phyloP scores from a whole-genome alignment of 2,113 vertebrate species.

The Python bivittatus region DNA sequence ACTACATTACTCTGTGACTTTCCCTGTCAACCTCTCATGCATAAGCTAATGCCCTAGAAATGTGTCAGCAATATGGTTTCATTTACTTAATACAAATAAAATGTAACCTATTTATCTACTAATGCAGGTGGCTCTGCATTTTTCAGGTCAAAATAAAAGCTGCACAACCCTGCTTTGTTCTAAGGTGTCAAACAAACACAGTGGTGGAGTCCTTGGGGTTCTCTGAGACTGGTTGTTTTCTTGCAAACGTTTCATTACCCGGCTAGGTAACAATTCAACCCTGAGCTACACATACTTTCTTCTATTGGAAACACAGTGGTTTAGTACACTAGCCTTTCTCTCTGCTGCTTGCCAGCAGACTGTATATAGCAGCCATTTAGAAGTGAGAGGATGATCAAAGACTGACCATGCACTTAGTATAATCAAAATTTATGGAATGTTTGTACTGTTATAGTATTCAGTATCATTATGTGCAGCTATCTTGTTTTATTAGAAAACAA shows the following conservation, averaged over 20 bases:
- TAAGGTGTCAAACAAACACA: no score
- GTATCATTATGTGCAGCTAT: no score
- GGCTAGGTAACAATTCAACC: no score
- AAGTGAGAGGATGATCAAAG: no score
- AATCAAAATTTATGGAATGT: neutral
- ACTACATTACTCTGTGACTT: conserved; percentile 3
- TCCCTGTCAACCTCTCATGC: conserved; percentile 4
- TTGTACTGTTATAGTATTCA: no score
- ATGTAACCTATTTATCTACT: neutral
- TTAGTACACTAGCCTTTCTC: neutral
- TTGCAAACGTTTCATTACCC: no score
- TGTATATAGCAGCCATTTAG: neutral
- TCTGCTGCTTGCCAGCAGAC: neutral
- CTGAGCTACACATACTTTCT: no score
- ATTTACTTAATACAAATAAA: neutral
- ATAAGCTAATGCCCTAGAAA: conserved; percentile 12
- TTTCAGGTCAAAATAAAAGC: neutral
- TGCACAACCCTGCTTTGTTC: neutral
- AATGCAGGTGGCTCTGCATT: neutral
- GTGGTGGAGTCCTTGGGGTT: no score
- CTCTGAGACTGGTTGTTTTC: neutral
- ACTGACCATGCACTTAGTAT: neutral
- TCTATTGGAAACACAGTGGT: neutral
- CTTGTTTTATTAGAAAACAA: no score
- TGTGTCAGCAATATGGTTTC: neutral